A percentile compares a stretch with the other conserved stretches of the same genome.
These are phyloP conservation scores for Chanos chanos DNA, from an alignment of 2,797 vertebrate species.

Conservation along the genomic window DNA sequence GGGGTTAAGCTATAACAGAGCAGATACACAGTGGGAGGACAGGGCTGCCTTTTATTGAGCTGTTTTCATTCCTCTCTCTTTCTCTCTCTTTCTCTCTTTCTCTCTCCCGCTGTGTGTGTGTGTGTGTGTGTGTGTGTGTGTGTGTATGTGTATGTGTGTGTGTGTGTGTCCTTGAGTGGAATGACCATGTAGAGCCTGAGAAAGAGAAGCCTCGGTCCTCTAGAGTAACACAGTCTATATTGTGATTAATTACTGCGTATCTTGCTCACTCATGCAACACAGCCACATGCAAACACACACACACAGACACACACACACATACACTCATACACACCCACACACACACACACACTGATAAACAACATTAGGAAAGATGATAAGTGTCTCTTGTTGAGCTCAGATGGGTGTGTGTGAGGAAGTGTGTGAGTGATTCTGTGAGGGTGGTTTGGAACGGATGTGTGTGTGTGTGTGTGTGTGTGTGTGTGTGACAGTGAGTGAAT, in stretches of 20 bases:
- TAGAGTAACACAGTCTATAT: constrained; percentile 46
- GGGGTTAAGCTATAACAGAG: too few species aligned
- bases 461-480: too few species aligned
- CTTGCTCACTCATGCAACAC: constrained; percentile 45
- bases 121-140: too few species aligned
- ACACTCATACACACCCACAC: constrained; percentile 11
- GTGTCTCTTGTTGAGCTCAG: constrained; percentile 37
- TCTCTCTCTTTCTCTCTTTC: too few species aligned
- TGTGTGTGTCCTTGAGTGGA: constrained; percentile 45
- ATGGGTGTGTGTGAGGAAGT: constrained; percentile 42
- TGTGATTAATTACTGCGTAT: constrained; percentile 53
- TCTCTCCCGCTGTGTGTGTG: too few species aligned
- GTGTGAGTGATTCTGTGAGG: too few species aligned
- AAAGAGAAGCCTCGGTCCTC: constrained; percentile 45
- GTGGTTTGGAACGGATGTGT: too few species aligned
- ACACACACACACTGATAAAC: constrained; percentile 18
- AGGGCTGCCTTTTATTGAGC: too few species aligned
- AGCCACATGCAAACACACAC: constrained; percentile 17
- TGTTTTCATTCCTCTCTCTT: too few species aligned
- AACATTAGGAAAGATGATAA: constrained; percentile 36
- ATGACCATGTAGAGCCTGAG: constrained; percentile 38
- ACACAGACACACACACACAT: constrained; percentile 23
- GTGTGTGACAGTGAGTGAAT: too few species aligned
- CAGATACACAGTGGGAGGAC: too few species aligned
- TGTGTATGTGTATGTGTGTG: constrained; percentile 16